phyloP scores from a whole-genome alignment of 2,888 invertebrate genomes.

The Lamellibrachia satsuma region DNA sequence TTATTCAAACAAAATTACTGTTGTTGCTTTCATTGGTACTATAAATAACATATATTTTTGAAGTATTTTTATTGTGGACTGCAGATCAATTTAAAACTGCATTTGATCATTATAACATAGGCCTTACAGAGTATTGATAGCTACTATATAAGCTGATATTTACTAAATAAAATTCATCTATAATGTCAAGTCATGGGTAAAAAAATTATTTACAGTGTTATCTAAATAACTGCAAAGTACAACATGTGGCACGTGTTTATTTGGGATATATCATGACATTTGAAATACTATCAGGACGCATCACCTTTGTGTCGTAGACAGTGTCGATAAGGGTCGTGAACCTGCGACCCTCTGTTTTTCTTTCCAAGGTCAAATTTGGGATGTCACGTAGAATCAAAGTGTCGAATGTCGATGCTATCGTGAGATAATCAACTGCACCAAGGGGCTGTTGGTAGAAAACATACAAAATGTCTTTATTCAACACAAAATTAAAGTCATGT shows the following conservation, averaged over 20 bases:
- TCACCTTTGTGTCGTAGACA: slow-evolving; percentile 91
- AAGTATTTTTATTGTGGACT: not conserved
- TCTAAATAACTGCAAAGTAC: not conserved
- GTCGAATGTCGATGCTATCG: slow-evolving; percentile 92
- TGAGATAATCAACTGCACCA: slow-evolving; percentile 93
- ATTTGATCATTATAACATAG: not conserved
- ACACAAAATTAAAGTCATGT: too few relatives aligned
- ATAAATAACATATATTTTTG: not conserved
- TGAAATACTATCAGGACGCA: not conserved
- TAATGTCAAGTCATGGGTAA: not conserved
- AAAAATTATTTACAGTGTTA: not conserved
- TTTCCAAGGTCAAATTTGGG: slow-evolving; percentile 81
- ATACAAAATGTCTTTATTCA: slow-evolving; percentile 13
- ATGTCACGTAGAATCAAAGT: slow-evolving; percentile 91
- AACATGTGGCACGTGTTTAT: not conserved
- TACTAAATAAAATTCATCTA: not conserved
- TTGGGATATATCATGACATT: not conserved
- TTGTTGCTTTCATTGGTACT: not conserved
- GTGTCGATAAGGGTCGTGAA: slow-evolving; percentile 98
- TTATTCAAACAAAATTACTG: not conserved
- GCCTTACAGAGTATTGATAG: too few relatives aligned
- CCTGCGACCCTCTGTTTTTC: slow-evolving; percentile 87
- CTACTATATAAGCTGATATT: not conserved
- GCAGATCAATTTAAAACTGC: not conserved
- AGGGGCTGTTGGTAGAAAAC: slow-evolving; percentile 74